Conservation (phyloP, 1,140 invertebrate species). For the Drosophila jambulina region DNA sequence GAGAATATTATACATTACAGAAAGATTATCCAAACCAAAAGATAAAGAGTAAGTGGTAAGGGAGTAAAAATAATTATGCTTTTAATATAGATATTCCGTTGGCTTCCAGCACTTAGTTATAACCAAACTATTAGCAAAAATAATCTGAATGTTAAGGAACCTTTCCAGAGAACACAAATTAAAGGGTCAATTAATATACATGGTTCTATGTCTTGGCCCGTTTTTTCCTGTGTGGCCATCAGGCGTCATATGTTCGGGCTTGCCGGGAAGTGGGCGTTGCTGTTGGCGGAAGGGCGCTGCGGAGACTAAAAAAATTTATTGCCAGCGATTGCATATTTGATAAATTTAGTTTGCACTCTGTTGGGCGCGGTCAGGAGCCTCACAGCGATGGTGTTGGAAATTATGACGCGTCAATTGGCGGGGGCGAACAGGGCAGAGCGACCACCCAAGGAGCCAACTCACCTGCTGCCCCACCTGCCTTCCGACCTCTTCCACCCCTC, state of each 20-base stretch:
- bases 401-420: conserved; percentile 65
- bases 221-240: neutral
- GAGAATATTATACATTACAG: neutral
- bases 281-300: neutral
- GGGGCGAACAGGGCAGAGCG: neutral
- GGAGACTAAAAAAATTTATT: conserved; percentile 59
- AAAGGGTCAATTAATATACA: neutral
- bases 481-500: neutral
- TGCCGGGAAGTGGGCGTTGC: conserved; percentile 37
- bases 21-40: neutral
- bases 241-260: conserved; percentile 54
- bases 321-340: conserved; percentile 74
- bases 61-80: too few species aligned
- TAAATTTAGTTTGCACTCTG: conserved; percentile 75
- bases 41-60: neutral
- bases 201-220: accelerated
- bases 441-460: neutral
- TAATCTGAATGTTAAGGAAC: neutral
- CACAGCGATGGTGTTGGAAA: conserved; percentile 47
- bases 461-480: neutral
- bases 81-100: neutral
- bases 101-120: neutral
- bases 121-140: too few species aligned
- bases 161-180: too few species aligned
- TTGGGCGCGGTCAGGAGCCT: conserved; percentile 27